phyloP scores from a whole-genome alignment of 2,113 vertebrate species.

The Coptodon bakossiorum region DNA sequence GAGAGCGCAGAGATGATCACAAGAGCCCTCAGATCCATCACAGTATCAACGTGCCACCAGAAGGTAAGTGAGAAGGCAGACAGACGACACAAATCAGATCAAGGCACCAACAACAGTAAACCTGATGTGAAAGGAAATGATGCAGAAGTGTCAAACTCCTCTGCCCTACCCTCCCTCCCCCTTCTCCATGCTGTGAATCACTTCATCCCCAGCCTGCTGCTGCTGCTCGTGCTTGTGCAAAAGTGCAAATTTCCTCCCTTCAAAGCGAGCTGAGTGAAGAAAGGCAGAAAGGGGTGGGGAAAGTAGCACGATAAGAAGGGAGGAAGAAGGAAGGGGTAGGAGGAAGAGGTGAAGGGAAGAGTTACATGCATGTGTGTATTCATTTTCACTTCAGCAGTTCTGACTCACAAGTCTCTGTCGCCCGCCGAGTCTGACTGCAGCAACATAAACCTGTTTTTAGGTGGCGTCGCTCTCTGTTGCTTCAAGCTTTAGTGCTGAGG shows the following conservation, averaged over 20 bases:
- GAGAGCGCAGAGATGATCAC: conserved; percentile 5
- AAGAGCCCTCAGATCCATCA: conserved; percentile 30
- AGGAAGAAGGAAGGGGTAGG: conserved; percentile 31
- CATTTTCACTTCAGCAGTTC: background rate
- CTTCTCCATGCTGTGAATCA: conserved; percentile 48
- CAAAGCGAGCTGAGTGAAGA: conserved; percentile 53
- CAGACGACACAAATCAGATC: background rate
- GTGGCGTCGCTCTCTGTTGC: background rate
- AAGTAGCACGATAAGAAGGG: conserved; percentile 7
- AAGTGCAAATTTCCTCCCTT: conserved; percentile 72
- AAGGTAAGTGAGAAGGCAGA: background rate
- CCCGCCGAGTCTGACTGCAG: background rate
- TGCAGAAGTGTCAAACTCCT: conserved; percentile 50
- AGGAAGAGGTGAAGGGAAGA: conserved; percentile 19
- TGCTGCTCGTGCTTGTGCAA: conserved; percentile 45
- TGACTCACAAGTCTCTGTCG: background rate
- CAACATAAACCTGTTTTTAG: background rate
- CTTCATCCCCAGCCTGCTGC: conserved; percentile 17
- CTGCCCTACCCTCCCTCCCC: conserved; percentile 14
- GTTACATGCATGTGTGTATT: background rate
- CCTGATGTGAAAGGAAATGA: conserved; percentile 62
- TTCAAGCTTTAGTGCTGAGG: background rate
- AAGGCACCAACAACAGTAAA: conserved; percentile 20
- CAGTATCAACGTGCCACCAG: background rate
- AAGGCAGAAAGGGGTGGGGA: conserved; percentile 11